These are phyloP conservation scores for Formica aserva DNA, from an alignment of 2,888 invertebrate genomes.

Conservation along the genomic window DNA sequence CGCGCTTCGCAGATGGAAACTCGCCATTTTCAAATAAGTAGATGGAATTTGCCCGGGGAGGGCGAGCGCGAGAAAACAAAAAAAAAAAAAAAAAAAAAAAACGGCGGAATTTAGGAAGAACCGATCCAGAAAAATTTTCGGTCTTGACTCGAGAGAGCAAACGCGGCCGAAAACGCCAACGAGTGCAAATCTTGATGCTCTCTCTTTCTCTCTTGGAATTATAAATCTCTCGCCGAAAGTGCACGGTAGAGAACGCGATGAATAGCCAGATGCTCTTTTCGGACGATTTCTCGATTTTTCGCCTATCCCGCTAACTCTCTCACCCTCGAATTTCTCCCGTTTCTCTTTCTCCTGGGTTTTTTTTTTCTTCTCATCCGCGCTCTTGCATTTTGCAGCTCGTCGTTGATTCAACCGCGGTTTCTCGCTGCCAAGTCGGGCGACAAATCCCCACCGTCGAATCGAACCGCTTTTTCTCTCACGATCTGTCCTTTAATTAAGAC, in stretches of 20 bases:
- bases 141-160: conserved; percentile 34
- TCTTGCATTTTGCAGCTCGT: conserved; percentile 43
- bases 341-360: conserved; percentile 15
- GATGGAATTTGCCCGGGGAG: conserved; percentile 39
- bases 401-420: conserved; percentile 47
- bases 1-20: conserved; percentile 38
- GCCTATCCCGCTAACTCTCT: neutral
- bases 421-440: conserved; percentile 31
- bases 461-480: conserved; percentile 20
- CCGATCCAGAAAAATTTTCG: conserved; percentile 42
- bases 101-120: conserved; percentile 48
- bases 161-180: conserved; percentile 33
- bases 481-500: conserved; percentile 42
- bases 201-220: conserved; percentile 13
- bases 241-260: conserved; percentile 48
- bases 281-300: conserved; percentile 53
- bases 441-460: conserved; percentile 35
- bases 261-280: conserved; percentile 55
- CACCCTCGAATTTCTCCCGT: conserved; percentile 24
- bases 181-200: conserved; percentile 40
- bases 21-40: conserved; percentile 50
- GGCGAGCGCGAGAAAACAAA: neutral
- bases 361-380: conserved; percentile 28
- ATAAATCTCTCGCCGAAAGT: conserved; percentile 53
- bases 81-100: neutral